A percentile compares a stretch with the other conserved stretches of the same genome.
Evolutionary conservation across 1,140 invertebrate species (phyloP).

Genomic region (Brachystomella parvula): DNA sequence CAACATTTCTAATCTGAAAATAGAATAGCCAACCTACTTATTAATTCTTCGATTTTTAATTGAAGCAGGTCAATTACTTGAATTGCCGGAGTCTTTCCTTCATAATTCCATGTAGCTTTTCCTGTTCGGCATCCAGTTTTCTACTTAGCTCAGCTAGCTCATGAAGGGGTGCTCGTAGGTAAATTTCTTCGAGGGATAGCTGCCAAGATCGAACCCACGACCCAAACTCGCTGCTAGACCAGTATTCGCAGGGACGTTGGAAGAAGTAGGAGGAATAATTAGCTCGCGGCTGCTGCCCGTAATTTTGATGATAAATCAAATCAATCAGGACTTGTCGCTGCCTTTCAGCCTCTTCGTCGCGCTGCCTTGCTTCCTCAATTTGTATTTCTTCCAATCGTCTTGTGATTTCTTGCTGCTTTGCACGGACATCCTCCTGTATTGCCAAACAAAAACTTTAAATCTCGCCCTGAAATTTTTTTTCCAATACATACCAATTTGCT

Average conservation of each 20-base stretch:
- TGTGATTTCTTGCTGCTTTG: conserved; percentile 24
- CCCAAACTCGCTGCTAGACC: neutral
- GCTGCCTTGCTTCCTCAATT: conserved; percentile 24
- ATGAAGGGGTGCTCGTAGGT: conserved; percentile 26
- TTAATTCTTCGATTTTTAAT: too few species aligned
- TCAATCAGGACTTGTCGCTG: conserved; percentile 10
- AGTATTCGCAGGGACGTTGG: conserved; percentile 20
- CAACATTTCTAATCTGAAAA: too few species aligned
- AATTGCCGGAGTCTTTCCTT: conserved; percentile 22
- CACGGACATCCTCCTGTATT: conserved; percentile 35
- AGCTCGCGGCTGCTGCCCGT: neutral
- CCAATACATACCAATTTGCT: conserved; percentile 21
- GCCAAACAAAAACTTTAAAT: conserved; percentile 2
- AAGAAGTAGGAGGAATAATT: neutral
- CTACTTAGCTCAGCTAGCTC: conserved; percentile 29
- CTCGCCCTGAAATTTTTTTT: neutral
- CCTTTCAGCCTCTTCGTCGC: conserved; percentile 24
- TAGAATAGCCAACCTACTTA: too few species aligned
- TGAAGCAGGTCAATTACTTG: too few species aligned
- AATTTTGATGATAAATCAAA: neutral
- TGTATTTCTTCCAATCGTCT: conserved; percentile 33
- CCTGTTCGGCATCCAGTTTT: conserved; percentile 28
- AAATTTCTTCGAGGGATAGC: conserved; percentile 32
- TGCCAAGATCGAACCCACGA: conserved; percentile 26
- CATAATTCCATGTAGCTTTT: conserved; percentile 28